Evolutionary conservation across 2,113 vertebrate species (phyloP), one percentile per base, ranked within the genome.

Genomic region (Nycticryphes semicollaris): DNA sequence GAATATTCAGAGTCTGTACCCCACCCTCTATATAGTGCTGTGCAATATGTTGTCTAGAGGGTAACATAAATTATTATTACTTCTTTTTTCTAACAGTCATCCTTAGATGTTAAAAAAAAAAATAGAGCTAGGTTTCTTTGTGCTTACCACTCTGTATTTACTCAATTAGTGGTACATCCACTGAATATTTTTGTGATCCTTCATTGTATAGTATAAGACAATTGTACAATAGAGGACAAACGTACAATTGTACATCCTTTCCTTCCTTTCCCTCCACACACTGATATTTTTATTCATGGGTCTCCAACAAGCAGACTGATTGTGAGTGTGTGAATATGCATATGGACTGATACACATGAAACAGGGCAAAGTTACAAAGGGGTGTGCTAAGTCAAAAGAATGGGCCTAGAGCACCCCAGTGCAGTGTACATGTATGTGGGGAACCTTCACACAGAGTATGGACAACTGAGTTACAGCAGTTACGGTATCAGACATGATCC

Each of bases 351-450:
- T 35, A 47, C 3, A 53, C 10, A 18, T 12, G 57, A 72, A 83
- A 51, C 15, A 14, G 35, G 59, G 53, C 20, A 28, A 72, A 67
- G 24, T 24, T 51, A 62, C 53, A 67, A 91, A 70, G 41, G 16
- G 25, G 13, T 9, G 27, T 28, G 25, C 14, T 60, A n/a, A 20
- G 25, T 10, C 51, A 37, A 72, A 69, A 39, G 51, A 43, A 54
- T 2, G 12, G 27, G 30, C 41, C 74, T 51, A 53, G 22, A 37
- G 66, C 66, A 22, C 39, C 39, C 35, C 60, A 37, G 45, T n/a
- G 37, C 47, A n/a, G 31, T 13, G 6, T 1, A 5, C 9, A 6
- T 1, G 16, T 19, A 23, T 0, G 2, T 30, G 31, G 48, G 43
- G 53, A 83, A 31, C 28, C 67, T 50, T 63, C 57, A 50, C 35